Evolutionary conservation across 2,888 invertebrate species (phyloP).

Genomic region (Gymnosoma rotundatum): DNA sequence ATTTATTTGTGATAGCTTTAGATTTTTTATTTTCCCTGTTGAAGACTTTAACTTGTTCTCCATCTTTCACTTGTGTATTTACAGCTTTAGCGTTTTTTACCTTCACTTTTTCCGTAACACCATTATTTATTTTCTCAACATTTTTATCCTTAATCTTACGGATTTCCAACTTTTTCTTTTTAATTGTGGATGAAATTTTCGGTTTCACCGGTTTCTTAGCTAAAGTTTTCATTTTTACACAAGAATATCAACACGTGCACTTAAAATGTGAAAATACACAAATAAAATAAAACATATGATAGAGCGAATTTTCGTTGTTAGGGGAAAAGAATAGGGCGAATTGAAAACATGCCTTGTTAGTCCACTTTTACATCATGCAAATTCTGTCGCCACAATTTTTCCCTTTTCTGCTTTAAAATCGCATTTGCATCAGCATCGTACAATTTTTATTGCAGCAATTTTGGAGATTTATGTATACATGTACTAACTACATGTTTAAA

Average conservation of each 20-base stretch:
- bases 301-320: no score
- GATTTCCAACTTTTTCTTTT: slow-evolving; percentile 65
- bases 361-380: no score
- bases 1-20: slow-evolving; percentile 8
- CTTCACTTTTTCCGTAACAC: slow-evolving; percentile 15
- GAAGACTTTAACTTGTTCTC: slow-evolving; percentile 29
- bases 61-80: slow-evolving; percentile 49
- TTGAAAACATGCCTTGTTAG: no score
- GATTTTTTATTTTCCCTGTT: slow-evolving; percentile 16
- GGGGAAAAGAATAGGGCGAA: no score
- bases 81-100: slow-evolving; percentile 36
- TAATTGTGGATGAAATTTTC: slow-evolving; percentile 55
- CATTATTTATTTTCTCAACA: slow-evolving; percentile 51
- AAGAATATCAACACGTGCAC: neutral
- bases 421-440: no score
- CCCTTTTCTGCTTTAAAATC: no score
- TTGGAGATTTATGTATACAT: no score
- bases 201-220: slow-evolving; percentile 66
- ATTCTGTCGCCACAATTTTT: no score
- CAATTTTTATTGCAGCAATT: no score
- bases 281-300: no score
- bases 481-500: no score
- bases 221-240: slow-evolving; percentile 48
- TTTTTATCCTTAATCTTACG: slow-evolving; percentile 62
- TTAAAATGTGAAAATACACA: no score